Percentiles rank a stretch among this genome's conserved stretches.
Evolutionary conservation across 2,113 vertebrate species (phyloP).

Genomic region (Sclerurus mexicanus): DNA sequence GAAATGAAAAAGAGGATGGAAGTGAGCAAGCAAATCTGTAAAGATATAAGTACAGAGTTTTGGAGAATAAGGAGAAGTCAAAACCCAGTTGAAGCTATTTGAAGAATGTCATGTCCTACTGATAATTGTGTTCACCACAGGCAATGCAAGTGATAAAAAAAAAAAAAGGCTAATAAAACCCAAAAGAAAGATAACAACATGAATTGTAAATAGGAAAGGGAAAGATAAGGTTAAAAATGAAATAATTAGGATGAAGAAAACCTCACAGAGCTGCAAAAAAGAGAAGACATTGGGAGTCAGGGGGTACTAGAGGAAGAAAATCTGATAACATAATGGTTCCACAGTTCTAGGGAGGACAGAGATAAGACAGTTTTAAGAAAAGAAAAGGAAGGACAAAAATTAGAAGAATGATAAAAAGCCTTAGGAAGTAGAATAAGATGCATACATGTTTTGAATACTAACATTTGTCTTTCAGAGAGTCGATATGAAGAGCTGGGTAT

Average conservation of each 20-base stretch:
- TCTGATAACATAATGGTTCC: neutral
- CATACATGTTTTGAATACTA: neutral
- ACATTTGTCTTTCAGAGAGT: neutral
- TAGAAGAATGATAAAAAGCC: neutral
- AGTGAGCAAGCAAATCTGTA: neutral
- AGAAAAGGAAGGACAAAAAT: neutral
- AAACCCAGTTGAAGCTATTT: neutral
- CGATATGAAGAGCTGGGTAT: neutral
- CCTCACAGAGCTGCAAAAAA: neutral
- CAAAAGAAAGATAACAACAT: neutral
- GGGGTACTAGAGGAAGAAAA: neutral
- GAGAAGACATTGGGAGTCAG: neutral
- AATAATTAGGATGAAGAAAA: neutral
- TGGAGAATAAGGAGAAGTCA: neutral
- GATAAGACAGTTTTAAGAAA: neutral
- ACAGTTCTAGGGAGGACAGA: neutral
- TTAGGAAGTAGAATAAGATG: neutral
- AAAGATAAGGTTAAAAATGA: conserved; percentile 16
- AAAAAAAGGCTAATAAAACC: neutral
- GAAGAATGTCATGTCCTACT: neutral
- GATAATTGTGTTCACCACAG: neutral
- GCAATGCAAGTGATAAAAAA: neutral
- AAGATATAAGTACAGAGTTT: neutral
- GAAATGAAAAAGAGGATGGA: neutral
- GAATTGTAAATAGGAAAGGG: neutral